Conservation (phyloP, 2,113 vertebrate genomes). For the Oxyura jamaicensis region DNA sequence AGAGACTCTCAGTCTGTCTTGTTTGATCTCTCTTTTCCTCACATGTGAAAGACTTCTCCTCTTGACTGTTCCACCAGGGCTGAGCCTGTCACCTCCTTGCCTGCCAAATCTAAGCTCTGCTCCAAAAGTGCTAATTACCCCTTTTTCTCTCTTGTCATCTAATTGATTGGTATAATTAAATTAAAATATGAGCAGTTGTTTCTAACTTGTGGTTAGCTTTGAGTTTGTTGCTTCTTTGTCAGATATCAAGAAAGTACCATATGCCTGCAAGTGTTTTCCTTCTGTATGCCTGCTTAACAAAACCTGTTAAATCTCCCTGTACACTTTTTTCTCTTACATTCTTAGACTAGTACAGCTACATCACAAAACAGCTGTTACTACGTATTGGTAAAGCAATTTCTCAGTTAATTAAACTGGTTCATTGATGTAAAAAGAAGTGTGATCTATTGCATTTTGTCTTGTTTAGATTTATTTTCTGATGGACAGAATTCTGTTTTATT, state of each 20-base stretch:
- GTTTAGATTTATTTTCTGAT: neutral
- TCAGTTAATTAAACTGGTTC: neutral
- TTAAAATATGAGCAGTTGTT: neutral
- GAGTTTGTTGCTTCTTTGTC: neutral
- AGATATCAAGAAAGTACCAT: neutral
- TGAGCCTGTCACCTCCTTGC: neutral
- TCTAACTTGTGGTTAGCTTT: neutral
- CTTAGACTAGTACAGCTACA: neutral
- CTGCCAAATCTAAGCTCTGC: neutral
- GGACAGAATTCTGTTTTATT: neutral
- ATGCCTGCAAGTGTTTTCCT: constrained; percentile 1
- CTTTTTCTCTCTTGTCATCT: neutral
- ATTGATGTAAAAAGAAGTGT: neutral
- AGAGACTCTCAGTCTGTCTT: neutral
- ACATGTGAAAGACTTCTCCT: neutral
- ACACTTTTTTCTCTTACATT: neutral
- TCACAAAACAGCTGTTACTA: neutral
- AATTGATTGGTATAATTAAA: neutral
- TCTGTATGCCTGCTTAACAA: neutral
- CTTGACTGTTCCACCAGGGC: neutral
- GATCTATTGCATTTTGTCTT: neutral
- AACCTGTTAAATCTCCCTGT: neutral
- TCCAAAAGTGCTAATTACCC: neutral
- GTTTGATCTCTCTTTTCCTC: neutral
- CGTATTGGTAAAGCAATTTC: neutral